phyloP scores from a whole-genome alignment of 1,140 invertebrate species.

The Bradynema listronoti region DNA sequence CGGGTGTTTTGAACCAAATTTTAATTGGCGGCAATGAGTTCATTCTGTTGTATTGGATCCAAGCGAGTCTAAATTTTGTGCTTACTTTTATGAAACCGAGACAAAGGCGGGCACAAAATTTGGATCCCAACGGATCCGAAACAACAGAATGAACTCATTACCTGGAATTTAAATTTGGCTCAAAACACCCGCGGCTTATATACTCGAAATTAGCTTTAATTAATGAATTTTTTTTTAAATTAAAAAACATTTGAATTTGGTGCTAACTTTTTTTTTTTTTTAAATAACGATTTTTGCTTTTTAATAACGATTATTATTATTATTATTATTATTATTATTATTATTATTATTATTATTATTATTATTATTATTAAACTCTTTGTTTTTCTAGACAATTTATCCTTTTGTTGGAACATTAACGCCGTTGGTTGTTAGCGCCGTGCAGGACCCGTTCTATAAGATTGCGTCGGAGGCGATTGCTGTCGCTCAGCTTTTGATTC shows the following conservation, averaged over 20 bases:
- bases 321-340: background rate
- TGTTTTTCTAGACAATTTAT: constrained; percentile 64
- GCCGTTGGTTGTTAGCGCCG: constrained; percentile 61
- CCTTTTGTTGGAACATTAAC: constrained; percentile 75
- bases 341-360: too few species aligned
- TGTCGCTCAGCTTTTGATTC: constrained; percentile 85
- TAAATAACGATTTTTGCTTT: background rate
- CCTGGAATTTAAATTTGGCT: too few species aligned
- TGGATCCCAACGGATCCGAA: too few species aligned
- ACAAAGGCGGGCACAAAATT: too few species aligned
- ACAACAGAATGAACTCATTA: too few species aligned
- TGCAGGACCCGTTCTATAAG: constrained; percentile 89
- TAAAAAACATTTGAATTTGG: background rate
- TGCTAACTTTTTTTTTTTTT: background rate
- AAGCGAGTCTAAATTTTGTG: too few species aligned
- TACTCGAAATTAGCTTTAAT: too few species aligned
- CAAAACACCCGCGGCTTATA: too few species aligned
- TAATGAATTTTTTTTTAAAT: background rate
- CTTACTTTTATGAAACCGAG: too few species aligned
- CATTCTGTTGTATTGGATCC: too few species aligned
- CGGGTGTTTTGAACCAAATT: too few species aligned
- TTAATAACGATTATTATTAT: background rate
- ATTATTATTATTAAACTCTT: constrained; percentile 1
- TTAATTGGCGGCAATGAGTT: too few species aligned
- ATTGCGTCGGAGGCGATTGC: constrained; percentile 88